phyloP scores from a whole-genome alignment of 2,113 vertebrate species.

The Rousettus leschenaultii region DNA sequence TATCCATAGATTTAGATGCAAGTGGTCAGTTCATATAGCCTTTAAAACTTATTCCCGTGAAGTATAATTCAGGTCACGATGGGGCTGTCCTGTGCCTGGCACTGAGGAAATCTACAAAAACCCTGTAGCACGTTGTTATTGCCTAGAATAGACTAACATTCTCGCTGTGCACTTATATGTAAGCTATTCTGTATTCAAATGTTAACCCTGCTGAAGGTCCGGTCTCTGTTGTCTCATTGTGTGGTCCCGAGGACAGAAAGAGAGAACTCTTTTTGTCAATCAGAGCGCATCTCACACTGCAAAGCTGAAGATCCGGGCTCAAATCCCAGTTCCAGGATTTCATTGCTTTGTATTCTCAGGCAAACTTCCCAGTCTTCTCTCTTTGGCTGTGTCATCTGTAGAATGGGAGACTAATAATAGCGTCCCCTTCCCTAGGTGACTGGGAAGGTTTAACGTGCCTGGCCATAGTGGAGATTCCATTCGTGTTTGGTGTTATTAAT shows the following conservation, averaged over 20 bases:
- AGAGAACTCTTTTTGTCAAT: not conserved
- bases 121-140: not conserved
- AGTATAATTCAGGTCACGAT: not conserved
- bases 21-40: not conserved
- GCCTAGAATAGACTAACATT: not conserved
- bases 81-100: not conserved
- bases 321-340: not conserved
- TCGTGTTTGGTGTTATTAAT: not conserved
- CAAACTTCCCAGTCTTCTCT: not conserved
- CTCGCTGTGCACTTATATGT: not conserved
- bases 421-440: not conserved
- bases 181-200: not conserved
- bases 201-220: not conserved
- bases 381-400: not conserved
- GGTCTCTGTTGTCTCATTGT: not conserved
- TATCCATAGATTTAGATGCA: not conserved
- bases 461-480: not conserved
- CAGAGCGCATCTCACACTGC: not conserved
- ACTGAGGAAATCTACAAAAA: not conserved
- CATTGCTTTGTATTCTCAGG: not conserved
- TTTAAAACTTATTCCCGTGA: not conserved
- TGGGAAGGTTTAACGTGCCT: not conserved
- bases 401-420: not conserved
- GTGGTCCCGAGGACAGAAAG: not conserved
- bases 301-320: not conserved